Conservation (phyloP, 2,797 vertebrate species). For the Chrysolophus pictus region DNA sequence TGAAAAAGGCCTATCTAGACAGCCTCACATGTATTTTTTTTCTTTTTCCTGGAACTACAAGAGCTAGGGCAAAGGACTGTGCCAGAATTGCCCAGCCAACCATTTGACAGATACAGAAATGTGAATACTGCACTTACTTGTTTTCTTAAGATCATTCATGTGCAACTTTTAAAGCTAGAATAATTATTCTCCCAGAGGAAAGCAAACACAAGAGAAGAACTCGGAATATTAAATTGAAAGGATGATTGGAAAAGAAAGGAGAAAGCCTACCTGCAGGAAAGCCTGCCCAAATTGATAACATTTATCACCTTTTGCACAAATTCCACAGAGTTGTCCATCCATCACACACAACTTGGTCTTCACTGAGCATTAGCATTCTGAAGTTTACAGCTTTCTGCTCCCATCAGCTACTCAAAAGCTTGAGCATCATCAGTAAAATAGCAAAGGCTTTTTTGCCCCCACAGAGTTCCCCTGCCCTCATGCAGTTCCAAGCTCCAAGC, state of each 20-base stretch:
- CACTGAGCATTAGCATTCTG: not conserved
- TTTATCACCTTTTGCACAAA: not conserved
- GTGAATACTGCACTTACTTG: not conserved
- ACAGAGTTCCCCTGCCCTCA: not conserved
- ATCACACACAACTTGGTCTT: not conserved
- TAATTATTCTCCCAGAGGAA: conserved; percentile 35
- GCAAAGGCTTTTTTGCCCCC: not conserved
- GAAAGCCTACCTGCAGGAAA: not conserved
- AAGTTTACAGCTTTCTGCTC: not conserved
- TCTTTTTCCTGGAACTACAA: not conserved
- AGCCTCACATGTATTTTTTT: not conserved
- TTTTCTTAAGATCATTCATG: conserved; percentile 31
- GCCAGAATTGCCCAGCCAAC: conserved; percentile 45
- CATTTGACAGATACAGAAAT: conserved; percentile 14
- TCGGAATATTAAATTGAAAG: not conserved
- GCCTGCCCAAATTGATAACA: not conserved
- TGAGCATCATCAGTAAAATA: not conserved
- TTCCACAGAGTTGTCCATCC: not conserved
- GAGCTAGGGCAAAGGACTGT: not conserved
- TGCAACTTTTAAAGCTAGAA: conserved; percentile 4
- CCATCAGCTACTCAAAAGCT: not conserved
- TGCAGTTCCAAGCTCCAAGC: not conserved
- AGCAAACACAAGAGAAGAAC: not conserved
- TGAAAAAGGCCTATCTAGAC: conserved; percentile 38
- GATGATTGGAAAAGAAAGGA: not conserved